Conservation (phyloP, 2,113 vertebrate genomes). For the Saguinus midas region DNA sequence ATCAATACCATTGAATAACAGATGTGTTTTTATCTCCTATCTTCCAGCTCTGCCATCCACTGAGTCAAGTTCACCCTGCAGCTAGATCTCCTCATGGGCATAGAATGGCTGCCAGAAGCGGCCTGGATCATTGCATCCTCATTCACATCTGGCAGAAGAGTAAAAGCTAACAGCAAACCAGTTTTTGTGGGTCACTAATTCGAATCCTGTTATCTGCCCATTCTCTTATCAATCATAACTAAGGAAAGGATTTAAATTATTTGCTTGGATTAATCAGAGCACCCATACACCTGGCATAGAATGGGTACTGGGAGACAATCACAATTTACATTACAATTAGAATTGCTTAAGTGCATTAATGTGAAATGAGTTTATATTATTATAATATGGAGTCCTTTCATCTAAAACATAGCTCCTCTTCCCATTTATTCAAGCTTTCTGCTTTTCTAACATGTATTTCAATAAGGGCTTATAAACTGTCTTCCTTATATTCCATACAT, state of each 20-base stretch:
- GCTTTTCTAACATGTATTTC: constrained; percentile 7
- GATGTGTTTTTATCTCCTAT: neutral
- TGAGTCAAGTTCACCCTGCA: neutral
- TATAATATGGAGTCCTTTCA: constrained; percentile 8
- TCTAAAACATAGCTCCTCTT: neutral
- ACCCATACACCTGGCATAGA: neutral
- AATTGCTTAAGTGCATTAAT: neutral
- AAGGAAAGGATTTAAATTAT: neutral
- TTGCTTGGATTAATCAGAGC: neutral
- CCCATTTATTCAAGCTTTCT: constrained; percentile 14
- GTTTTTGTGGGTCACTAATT: neutral
- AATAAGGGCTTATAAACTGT: neutral
- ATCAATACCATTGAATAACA: neutral
- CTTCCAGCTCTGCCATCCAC: neutral
- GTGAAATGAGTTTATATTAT: neutral
- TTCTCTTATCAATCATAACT: neutral
- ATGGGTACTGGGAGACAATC: neutral
- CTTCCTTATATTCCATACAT: neutral
- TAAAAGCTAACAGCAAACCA: neutral
- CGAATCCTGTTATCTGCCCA: neutral
- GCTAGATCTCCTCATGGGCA: neutral
- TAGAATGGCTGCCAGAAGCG: neutral
- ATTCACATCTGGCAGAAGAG: neutral
- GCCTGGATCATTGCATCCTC: neutral
- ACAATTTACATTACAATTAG: neutral